These are phyloP conservation scores for Protophormia terraenovae DNA, from an alignment of 2,888 invertebrate species.

Conservation along the genomic window DNA sequence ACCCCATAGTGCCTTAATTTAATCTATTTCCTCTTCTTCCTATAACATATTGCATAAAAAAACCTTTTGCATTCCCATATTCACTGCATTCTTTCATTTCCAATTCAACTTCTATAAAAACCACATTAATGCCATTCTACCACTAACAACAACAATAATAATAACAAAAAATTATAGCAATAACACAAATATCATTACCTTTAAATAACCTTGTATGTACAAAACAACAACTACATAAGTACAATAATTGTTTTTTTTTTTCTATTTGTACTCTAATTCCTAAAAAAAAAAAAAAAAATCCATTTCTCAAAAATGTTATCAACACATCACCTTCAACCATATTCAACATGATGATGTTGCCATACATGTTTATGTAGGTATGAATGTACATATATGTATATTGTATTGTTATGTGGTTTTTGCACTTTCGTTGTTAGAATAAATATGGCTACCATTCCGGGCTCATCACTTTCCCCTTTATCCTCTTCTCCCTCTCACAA, in stretches of 20 bases:
- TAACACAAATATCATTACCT: conserved; percentile 33
- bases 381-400: not conserved
- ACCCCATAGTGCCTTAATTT: too few relatives aligned
- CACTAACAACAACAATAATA: not conserved
- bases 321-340: conserved; percentile 13
- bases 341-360: not conserved
- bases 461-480: not conserved
- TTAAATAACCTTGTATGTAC: conserved; percentile 50
- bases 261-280: not conserved
- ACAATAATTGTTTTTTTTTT: conserved; percentile 17
- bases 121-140: not conserved
- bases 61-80: not conserved
- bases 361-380: not conserved
- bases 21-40: too few relatives aligned
- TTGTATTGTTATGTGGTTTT: conserved; percentile 28
- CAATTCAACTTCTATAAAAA: not conserved
- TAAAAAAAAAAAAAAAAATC: conserved; percentile 34
- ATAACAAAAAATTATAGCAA: not conserved
- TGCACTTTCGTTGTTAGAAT: not conserved
- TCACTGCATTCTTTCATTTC: not conserved
- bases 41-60: not conserved
- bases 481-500: not conserved
- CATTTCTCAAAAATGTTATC: conserved; percentile 17
- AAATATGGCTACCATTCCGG: not conserved
- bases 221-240: conserved; percentile 39